Percentiles rank a stretch among this genome's conserved stretches.
phyloP scores from a whole-genome alignment of 2,797 vertebrate species.

The Halcyon leucocephala region DNA sequence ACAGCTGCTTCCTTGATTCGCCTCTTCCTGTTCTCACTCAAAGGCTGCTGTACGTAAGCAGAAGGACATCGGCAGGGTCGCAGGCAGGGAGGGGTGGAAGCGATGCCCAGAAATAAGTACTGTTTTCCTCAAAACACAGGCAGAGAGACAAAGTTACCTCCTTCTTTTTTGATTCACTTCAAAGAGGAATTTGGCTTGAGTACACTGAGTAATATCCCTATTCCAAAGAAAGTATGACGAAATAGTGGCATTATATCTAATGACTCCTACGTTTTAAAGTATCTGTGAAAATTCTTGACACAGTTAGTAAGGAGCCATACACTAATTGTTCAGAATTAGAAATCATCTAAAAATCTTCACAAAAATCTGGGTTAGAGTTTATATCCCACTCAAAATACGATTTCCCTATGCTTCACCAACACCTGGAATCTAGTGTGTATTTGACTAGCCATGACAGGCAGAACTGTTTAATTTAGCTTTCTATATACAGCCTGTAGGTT shows the following conservation, averaged over 20 bases:
- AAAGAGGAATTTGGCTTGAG: neutral
- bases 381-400: neutral
- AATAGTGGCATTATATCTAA: neutral
- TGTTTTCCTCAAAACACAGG: neutral
- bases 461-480: constrained; percentile 68
- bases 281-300: neutral
- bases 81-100: neutral
- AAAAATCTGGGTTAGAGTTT: neutral
- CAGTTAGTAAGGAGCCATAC: neutral
- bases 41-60: constrained; percentile 7
- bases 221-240: neutral
- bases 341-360: neutral
- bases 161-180: neutral
- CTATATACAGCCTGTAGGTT: constrained; percentile 66
- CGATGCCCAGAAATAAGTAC: neutral
- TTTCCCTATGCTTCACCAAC: neutral
- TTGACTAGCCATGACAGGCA: neutral
- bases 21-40: constrained; percentile 45
- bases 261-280: neutral
- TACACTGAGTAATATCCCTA: neutral
- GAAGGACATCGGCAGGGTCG: neutral
- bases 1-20: constrained; percentile 48
- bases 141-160: neutral
- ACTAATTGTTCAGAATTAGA: neutral
- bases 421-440: constrained; percentile 24